Conservation (phyloP, 2,797 vertebrate genomes). For the Chloroceryle inda region DNA sequence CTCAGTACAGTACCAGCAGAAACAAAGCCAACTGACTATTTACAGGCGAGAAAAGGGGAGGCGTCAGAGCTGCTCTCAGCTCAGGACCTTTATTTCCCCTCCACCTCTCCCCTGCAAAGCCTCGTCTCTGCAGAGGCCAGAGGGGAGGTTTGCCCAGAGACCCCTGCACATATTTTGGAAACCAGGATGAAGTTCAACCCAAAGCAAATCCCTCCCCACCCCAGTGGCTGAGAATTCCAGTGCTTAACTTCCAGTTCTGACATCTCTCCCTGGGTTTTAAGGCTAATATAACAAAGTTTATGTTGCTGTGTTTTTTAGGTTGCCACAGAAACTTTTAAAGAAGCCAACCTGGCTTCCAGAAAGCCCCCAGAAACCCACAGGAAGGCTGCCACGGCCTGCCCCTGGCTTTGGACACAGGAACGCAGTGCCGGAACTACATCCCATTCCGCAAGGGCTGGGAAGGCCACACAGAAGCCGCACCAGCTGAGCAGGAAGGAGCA, state of each 20-base stretch:
- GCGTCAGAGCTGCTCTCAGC: neutral
- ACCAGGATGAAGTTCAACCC: neutral
- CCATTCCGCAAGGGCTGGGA: neutral
- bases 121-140: neutral
- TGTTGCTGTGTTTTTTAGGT: neutral
- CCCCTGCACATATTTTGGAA: rapidly evolving
- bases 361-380: neutral
- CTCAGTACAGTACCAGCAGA: neutral
- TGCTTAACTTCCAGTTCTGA: neutral
- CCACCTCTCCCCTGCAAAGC: neutral
- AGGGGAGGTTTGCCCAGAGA: neutral
- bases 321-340: neutral
- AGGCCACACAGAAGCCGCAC: neutral
- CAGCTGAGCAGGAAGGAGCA: neutral
- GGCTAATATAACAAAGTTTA: neutral
- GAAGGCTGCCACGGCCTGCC: neutral
- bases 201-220: neutral
- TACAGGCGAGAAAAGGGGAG: neutral
- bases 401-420: neutral
- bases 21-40: neutral
- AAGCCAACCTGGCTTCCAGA: neutral
- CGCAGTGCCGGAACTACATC: rapidly evolving
- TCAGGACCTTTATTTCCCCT: neutral
- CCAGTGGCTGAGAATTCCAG: neutral
- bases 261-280: neutral